Evolutionary conservation across 2,113 vertebrate species (phyloP).

Genomic region (Corydoras maculifer): DNA sequence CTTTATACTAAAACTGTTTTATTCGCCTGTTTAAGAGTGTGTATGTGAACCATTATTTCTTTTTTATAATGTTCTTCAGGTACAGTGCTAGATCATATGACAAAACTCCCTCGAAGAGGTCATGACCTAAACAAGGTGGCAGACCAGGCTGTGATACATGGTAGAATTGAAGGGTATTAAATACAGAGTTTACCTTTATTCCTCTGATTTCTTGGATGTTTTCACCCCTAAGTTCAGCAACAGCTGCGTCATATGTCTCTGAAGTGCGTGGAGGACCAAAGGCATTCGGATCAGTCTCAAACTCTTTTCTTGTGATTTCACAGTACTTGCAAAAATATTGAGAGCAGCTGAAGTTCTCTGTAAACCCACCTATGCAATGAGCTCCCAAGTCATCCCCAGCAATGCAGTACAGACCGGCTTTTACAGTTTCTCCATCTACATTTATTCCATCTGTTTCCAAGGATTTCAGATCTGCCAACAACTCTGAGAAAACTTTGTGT

Average conservation of each 20-base stretch:
- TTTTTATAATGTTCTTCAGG: conserved; percentile 30
- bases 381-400: no score
- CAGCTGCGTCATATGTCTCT: conserved; percentile 33
- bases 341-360: conserved; percentile 1
- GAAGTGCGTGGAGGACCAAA: conserved; percentile 35
- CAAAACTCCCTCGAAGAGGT: conserved; percentile 38
- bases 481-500: conserved; percentile 39
- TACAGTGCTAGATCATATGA: conserved; percentile 41
- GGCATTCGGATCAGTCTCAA: conserved; percentile 32
- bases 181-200: conserved; percentile 35
- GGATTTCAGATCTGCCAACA: conserved; percentile 37
- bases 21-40: conserved; percentile 30
- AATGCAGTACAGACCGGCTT: not conserved
- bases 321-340: not conserved
- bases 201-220: conserved; percentile 22
- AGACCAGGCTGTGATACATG: no score
- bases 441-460: conserved; percentile 32
- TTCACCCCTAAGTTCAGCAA: conserved; percentile 27
- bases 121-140: conserved; percentile 33
- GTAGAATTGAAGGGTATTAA: conserved; percentile 33
- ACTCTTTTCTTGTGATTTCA: no score
- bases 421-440: not conserved
- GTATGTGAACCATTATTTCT: conserved; percentile 37
- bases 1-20: conserved; percentile 40
- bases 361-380: conserved; percentile 12